A percentile compares a stretch with the other conserved stretches of the same genome.
Conservation (phyloP, 2,113 vertebrate species). For the Dromiciops gliroides region DNA sequence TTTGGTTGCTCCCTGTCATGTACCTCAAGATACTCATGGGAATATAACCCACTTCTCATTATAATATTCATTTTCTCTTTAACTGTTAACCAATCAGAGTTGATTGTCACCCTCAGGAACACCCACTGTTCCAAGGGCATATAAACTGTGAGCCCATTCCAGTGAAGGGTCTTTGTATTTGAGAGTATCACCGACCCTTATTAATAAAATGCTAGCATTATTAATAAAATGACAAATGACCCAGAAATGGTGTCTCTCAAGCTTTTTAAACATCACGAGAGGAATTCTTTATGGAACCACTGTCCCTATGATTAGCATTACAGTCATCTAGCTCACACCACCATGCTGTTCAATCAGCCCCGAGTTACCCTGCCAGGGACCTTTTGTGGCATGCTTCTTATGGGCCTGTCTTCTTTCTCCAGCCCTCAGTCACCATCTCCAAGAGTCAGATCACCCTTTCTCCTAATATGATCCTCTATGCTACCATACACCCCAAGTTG, state of each 20-base stretch:
- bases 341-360: neutral
- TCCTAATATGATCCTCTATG: neutral
- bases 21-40: neutral
- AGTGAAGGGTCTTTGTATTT: neutral
- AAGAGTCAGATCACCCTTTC: neutral
- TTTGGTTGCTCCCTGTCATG: neutral
- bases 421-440: neutral
- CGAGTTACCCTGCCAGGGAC: neutral
- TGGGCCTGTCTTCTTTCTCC: neutral
- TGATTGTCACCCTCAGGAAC: neutral
- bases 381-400: neutral
- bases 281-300: neutral
- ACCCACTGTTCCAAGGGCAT: neutral
- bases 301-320: neutral
- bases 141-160: too few relatives aligned
- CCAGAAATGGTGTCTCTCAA: neutral
- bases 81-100: neutral
- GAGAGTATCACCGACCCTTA: neutral
- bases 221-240: neutral
- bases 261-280: neutral
- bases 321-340: neutral
- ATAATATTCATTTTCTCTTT: neutral
- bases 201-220: neutral
- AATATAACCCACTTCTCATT: neutral
- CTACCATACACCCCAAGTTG: neutral